phyloP scores from a whole-genome alignment of 2,888 invertebrate genomes.

The Heteropelma amictum region DNA sequence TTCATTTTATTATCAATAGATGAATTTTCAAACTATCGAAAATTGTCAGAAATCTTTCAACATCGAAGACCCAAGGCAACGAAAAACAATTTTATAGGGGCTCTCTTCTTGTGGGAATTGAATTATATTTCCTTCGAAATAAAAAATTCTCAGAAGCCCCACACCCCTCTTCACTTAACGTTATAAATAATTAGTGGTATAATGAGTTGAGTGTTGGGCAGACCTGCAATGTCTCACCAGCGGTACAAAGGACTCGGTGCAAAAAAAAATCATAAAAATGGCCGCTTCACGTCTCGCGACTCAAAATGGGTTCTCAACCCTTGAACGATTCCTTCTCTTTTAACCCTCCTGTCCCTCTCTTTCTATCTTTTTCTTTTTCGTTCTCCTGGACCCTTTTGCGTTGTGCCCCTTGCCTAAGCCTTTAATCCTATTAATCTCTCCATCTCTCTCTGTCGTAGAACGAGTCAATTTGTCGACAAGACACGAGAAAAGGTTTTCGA shows the following conservation, averaged over 20 bases:
- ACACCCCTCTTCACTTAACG: constrained; percentile 57
- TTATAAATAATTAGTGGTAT: constrained; percentile 78
- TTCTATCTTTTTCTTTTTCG: background rate
- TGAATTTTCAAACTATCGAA: no score
- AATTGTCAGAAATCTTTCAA: background rate
- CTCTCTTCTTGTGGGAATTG: constrained; percentile 64
- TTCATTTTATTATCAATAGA: no score
- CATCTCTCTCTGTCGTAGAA: constrained; percentile 29
- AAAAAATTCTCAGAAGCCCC: constrained; percentile 37
- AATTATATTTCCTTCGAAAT: constrained; percentile 68
- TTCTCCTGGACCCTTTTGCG: constrained; percentile 45
- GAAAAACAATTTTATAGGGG: background rate
- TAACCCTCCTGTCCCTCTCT: constrained; percentile 18
- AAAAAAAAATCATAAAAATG: constrained; percentile 70
- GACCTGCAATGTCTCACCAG: constrained; percentile 76
- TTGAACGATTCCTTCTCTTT: no score
- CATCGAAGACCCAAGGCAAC: background rate
- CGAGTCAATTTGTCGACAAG: constrained; percentile 56
- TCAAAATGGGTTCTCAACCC: constrained; percentile 71
- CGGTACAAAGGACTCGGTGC: constrained; percentile 69
- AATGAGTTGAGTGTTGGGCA: constrained; percentile 77
- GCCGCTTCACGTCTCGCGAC: constrained; percentile 64
- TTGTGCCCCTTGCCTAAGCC: constrained; percentile 23
- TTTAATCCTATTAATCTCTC: constrained; percentile 56
- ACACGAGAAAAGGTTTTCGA: background rate